Conservation (phyloP, 2,797 vertebrate genomes). For the Kryptolebias ocellatus region DNA sequence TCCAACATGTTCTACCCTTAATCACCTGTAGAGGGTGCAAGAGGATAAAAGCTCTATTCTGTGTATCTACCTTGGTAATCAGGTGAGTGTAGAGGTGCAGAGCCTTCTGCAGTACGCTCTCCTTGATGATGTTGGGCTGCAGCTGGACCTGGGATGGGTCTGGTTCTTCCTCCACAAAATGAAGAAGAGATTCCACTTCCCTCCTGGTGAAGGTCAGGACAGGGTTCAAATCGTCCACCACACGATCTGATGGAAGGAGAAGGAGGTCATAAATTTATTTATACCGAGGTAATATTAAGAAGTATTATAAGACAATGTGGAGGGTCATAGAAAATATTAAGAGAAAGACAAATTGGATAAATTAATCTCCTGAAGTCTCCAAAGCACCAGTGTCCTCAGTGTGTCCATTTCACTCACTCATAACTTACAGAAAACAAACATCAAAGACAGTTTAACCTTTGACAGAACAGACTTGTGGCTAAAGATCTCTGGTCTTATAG, state of each 20-base stretch:
- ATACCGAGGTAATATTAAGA: too few relatives aligned
- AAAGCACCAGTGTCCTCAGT: too few relatives aligned
- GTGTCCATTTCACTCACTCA: too few relatives aligned
- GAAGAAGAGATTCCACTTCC: slow-evolving; percentile 96
- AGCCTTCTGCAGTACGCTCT: slow-evolving; percentile 87
- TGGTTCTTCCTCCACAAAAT: slow-evolving; percentile 95
- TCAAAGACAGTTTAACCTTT: too few relatives aligned
- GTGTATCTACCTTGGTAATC: slow-evolving; percentile 89
- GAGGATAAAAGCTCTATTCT: background rate
- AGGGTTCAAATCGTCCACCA: slow-evolving; percentile 97
- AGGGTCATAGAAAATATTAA: too few relatives aligned
- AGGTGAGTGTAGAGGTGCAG: slow-evolving; percentile 89
- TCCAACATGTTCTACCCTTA: background rate
- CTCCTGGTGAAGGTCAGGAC: slow-evolving; percentile 93
- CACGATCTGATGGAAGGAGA: slow-evolving; percentile 84
- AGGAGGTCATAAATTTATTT: background rate
- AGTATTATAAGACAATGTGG: too few relatives aligned
- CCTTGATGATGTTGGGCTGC: slow-evolving; percentile 78
- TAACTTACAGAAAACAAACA: too few relatives aligned
- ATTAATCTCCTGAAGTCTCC: too few relatives aligned
- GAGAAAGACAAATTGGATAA: too few relatives aligned
- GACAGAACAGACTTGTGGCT: too few relatives aligned
- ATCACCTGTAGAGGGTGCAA: background rate
- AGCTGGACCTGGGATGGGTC: slow-evolving; percentile 80
- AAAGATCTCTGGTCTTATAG: too few relatives aligned